phyloP scores from a whole-genome alignment of 2,888 invertebrate genomes.

The Drosophila parthenogenetica region DNA sequence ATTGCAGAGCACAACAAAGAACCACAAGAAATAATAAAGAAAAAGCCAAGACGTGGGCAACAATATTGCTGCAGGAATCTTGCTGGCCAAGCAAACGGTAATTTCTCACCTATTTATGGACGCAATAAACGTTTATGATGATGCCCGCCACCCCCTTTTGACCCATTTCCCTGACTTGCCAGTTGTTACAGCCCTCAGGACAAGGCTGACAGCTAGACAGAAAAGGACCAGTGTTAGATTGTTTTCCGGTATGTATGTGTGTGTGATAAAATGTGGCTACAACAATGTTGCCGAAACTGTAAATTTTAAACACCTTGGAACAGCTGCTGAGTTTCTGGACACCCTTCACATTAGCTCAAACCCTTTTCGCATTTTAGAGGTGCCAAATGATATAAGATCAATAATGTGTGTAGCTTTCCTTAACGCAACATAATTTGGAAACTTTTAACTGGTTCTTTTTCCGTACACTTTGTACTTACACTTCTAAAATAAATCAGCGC shows the following conservation, averaged over 20 bases:
- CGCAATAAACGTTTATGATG: constrained; percentile 81
- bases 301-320: constrained; percentile 57
- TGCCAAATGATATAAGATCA: constrained; percentile 41
- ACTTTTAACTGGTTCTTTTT: constrained; percentile 39
- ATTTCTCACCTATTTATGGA: constrained; percentile 80
- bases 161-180: neutral
- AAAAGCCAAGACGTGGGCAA: constrained; percentile 62
- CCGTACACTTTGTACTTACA: constrained; percentile 1
- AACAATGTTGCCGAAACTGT: constrained; percentile 59
- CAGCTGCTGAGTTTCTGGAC: constrained; percentile 20
- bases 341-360: constrained; percentile 2
- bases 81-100: constrained; percentile 72
- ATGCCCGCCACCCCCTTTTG: constrained; percentile 41
- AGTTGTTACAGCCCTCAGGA: constrained; percentile 21
- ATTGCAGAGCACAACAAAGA: constrained; percentile 1
- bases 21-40: constrained; percentile 67
- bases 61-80: constrained; percentile 66
- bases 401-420: constrained; percentile 11
- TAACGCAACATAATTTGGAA: constrained; percentile 13
- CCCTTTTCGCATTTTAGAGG: constrained; percentile 20
- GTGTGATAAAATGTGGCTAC: constrained; percentile 10
- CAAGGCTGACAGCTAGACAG: constrained; percentile 35
- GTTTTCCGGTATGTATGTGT: constrained; percentile 22
- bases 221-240: constrained; percentile 44
- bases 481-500: constrained; percentile 8